A percentile compares a stretch with the other conserved stretches of the same genome.
Evolutionary conservation across 2,113 vertebrate species (phyloP).

Genomic region (Syngnathus floridae): DNA sequence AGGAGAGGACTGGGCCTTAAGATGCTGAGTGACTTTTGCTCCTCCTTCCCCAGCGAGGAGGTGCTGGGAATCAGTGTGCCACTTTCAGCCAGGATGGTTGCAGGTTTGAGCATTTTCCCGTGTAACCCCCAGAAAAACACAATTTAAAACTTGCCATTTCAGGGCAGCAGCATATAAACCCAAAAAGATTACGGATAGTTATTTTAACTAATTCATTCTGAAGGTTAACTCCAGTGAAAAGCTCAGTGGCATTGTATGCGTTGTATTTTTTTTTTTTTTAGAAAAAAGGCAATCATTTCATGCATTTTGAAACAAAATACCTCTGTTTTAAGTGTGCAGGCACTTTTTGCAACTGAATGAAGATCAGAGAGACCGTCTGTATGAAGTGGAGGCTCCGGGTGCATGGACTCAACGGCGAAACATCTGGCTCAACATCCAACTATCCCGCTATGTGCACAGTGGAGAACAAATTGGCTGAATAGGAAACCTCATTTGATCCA

Average conservation of each 20-base stretch:
- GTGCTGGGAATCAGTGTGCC: conserved; percentile 84
- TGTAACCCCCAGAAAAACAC: not conserved
- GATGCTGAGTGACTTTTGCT: conserved; percentile 86
- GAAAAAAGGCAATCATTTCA: not conserved
- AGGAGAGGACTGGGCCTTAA: conserved; percentile 75
- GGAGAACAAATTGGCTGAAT: not conserved
- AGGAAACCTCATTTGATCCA: not conserved
- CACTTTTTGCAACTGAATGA: conserved; percentile 72
- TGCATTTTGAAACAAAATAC: not conserved
- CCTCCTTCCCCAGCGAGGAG: conserved; percentile 68
- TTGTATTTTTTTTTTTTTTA: no score
- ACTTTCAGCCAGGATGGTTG: conserved; percentile 79
- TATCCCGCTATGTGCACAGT: conserved; percentile 59
- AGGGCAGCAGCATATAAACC: not conserved
- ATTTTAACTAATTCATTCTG: not conserved
- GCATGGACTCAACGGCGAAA: conserved; percentile 79
- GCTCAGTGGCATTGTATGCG: no score
- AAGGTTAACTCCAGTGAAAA: not conserved
- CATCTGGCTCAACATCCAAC: conserved; percentile 83
- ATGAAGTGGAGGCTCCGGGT: conserved; percentile 85
- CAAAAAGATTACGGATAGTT: not conserved
- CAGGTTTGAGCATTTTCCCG: conserved; percentile 67
- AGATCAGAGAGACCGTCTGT: conserved; percentile 73
- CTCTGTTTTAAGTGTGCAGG: conserved; percentile 73
- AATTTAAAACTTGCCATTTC: not conserved